phyloP scores from a whole-genome alignment of 2,113 vertebrate genomes.

The Dasyornis broadbenti region DNA sequence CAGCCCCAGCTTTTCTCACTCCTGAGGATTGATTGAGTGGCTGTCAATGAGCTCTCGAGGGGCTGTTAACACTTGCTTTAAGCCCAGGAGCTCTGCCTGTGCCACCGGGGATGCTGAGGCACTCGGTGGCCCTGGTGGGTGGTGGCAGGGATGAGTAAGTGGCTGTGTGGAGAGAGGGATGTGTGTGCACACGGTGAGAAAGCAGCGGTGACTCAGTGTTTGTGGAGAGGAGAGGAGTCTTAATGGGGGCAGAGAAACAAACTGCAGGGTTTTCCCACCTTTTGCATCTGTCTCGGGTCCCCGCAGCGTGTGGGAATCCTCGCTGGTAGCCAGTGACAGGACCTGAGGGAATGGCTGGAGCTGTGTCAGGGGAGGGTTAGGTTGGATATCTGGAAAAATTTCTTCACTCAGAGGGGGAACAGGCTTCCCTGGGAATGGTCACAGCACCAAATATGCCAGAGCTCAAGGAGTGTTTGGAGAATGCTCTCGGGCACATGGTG shows the following conservation, averaged over 20 bases:
- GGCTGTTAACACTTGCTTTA: not conserved
- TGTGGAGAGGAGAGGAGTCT: not conserved
- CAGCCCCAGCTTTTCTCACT: not conserved
- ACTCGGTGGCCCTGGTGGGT: not conserved
- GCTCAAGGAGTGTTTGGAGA: not conserved
- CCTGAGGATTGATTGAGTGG: not conserved
- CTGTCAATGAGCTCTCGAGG: conserved; percentile 14
- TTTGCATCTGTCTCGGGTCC: not conserved
- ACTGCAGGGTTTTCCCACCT: not conserved
- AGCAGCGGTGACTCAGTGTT: conserved; percentile 19
- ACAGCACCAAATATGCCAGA: not conserved
- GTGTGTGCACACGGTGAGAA: not conserved
- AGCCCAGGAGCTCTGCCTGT: not conserved
- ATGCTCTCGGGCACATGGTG: not conserved
- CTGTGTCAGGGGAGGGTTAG: not conserved
- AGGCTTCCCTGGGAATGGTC: not conserved
- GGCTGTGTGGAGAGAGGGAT: not conserved
- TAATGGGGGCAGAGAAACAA: not conserved
- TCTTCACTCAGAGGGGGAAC: not conserved
- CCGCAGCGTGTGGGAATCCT: not conserved
- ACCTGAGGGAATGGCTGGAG: not conserved
- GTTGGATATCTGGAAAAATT: not conserved
- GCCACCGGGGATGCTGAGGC: not conserved
- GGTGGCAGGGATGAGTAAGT: conserved; percentile 12
- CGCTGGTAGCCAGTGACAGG: not conserved